Percentiles rank a stretch among this genome's conserved stretches.
phyloP scores from a whole-genome alignment of 2,797 vertebrate genomes.

The Delichon dasypus region DNA sequence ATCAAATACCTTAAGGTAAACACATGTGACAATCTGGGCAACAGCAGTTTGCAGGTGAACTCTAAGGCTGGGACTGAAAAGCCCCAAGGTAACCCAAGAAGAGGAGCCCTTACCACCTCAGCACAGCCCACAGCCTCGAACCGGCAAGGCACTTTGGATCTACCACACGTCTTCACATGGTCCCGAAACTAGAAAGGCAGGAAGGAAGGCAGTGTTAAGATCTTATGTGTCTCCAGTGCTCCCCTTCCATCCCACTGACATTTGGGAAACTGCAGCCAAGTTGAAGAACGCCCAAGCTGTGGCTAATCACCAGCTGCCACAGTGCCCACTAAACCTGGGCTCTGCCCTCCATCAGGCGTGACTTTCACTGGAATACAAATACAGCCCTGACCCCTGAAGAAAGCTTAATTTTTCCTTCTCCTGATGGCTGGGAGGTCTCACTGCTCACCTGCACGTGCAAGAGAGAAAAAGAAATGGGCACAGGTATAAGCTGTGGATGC shows the following conservation, averaged over 20 bases:
- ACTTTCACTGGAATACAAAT: background rate
- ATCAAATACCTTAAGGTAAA: background rate
- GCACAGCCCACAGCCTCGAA: constrained; percentile 88
- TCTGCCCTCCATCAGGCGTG: fast-evolving
- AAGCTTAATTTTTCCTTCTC: background rate
- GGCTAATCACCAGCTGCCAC: background rate
- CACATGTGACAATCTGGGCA: background rate
- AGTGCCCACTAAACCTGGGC: background rate
- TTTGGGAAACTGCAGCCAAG: background rate
- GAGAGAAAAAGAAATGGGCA: background rate
- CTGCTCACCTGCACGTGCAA: background rate
- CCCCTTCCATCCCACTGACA: background rate
- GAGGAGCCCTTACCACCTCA: constrained; percentile 84
- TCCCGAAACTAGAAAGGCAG: constrained; percentile 83
- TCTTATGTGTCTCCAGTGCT: background rate
- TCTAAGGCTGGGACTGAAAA: background rate
- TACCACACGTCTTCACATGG: constrained; percentile 84
- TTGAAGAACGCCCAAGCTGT: background rate
- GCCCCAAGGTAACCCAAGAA: background rate
- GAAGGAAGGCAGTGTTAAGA: constrained; percentile 37
- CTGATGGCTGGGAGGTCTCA: background rate
- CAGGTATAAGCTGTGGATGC: background rate
- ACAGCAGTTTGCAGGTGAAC: background rate
- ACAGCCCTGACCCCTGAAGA: background rate
- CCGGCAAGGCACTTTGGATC: constrained; percentile 85